Percentiles rank a stretch among this genome's conserved stretches.
Evolutionary conservation across 1,140 invertebrate species (phyloP).

Genomic region (Drosophila bocki): DNA sequence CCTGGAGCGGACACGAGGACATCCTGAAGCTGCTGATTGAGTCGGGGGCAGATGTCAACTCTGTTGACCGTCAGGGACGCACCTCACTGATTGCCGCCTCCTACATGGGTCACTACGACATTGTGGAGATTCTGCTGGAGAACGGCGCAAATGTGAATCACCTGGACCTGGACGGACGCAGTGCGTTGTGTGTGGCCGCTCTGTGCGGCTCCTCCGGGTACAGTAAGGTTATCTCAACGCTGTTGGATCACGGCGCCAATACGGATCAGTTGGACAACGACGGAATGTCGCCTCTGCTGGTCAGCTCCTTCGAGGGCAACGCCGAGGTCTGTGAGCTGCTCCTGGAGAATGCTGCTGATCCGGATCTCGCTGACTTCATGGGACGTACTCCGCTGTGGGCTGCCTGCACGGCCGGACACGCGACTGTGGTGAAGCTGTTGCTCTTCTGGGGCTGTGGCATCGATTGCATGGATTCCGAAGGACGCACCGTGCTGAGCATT

Average conservation of each 20-base stretch:
- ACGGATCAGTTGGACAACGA: slow-evolving; percentile 96
- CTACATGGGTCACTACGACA: slow-evolving; percentile 97
- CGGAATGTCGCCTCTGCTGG: slow-evolving; percentile 96
- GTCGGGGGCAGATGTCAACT: slow-evolving; percentile 90
- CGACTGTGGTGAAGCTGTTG: slow-evolving; percentile 91
- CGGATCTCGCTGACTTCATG: slow-evolving; percentile 92
- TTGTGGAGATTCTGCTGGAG: slow-evolving; percentile 93
- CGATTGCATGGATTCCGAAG: slow-evolving; percentile 95
- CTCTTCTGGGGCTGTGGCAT: slow-evolving; percentile 96
- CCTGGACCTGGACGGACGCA: slow-evolving; percentile 95
- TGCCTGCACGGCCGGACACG: slow-evolving; percentile 94
- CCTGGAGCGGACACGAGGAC: slow-evolving; percentile 93
- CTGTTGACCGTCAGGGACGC: slow-evolving; percentile 94
- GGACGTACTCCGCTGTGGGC: slow-evolving; percentile 93
- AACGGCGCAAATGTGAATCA: slow-evolving; percentile 95
- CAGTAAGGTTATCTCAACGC: slow-evolving; percentile 89
- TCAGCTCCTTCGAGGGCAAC: slow-evolving; percentile 96
- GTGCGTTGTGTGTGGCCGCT: slow-evolving; percentile 95
- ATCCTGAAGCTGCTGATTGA: slow-evolving; percentile 90
- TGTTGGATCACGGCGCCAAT: slow-evolving; percentile 94
- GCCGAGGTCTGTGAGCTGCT: slow-evolving; percentile 93
- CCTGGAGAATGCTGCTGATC: slow-evolving; percentile 94
- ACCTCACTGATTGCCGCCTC: slow-evolving; percentile 96
- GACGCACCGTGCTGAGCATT: slow-evolving; percentile 94
- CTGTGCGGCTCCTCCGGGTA: slow-evolving; percentile 95